These are phyloP conservation scores for Ormyrus labotus DNA, from an alignment of 2,888 invertebrate genomes.

Conservation along the genomic window DNA sequence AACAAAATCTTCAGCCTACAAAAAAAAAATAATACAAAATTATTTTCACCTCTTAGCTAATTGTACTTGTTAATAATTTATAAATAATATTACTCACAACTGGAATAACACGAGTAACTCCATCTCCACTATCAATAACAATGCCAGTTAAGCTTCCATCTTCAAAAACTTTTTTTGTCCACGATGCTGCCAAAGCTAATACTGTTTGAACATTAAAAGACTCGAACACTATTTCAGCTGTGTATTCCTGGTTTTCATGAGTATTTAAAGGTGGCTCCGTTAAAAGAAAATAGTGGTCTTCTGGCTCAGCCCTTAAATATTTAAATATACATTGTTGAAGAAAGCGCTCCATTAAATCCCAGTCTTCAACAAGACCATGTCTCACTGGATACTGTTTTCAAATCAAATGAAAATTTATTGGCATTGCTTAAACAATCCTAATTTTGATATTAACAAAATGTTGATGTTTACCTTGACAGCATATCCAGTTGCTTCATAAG, in stretches of 20 bases:
- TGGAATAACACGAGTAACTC: slow-evolving; percentile 99
- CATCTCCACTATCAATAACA: slow-evolving; percentile 99
- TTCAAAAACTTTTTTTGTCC: slow-evolving; percentile 93
- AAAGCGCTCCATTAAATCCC: slow-evolving; percentile 99
- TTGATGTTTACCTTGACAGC: slow-evolving; percentile 93
- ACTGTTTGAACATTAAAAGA: slow-evolving; percentile 99
- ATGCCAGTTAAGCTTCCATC: slow-evolving; percentile 97
- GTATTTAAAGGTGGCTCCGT: slow-evolving; percentile 99
- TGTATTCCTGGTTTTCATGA: slow-evolving; percentile 97
- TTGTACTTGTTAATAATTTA: too few relatives aligned
- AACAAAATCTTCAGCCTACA: slow-evolving; percentile 97
- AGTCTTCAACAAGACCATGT: slow-evolving; percentile 99
- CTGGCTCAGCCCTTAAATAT: slow-evolving; percentile 98
- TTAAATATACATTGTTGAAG: slow-evolving; percentile 99
- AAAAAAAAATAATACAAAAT: too few relatives aligned
- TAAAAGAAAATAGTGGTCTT: slow-evolving; percentile 98
- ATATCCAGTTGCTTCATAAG: slow-evolving; percentile 97
- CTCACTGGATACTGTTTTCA: slow-evolving; percentile 93
- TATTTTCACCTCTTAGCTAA: too few relatives aligned
- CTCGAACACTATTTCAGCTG: slow-evolving; percentile 99
- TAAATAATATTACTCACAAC: slow-evolving; percentile 82
- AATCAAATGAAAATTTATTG: slow-evolving; percentile 1
- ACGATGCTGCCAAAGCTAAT: slow-evolving; percentile 97
- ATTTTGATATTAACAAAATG: slow-evolving; percentile 1
- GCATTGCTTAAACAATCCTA: neutral